Base-by-base conservation (phyloP, 2,888 invertebrate species). In the Acleris holmiana region DNA sequence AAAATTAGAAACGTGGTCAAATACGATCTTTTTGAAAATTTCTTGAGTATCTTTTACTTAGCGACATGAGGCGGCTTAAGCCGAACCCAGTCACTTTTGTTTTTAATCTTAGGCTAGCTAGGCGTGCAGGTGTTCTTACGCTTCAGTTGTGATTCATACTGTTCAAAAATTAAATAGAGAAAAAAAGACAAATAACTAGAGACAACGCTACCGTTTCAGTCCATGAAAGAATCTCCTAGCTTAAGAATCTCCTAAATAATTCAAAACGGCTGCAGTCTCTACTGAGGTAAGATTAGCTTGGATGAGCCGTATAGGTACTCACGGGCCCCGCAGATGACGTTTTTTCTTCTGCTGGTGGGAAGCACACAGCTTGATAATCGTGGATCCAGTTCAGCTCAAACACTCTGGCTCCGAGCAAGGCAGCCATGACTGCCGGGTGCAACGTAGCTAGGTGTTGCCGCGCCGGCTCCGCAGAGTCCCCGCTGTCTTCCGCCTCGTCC, bases 301-400 rank as follows among this genome's bases (percentile, higher is more conserved):
- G 15, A 44, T 44, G 15, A 7, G 6, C 4, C 8, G n/a, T 6
- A 6, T 44, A n/a, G n/a, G n/a, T n/a, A 75, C 82, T 80, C 64
- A 87, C 88, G 29, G 79, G 69, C 10, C 85, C 82, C 7, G 73
- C 69, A 5, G 68, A 71, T 7, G 64, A 71, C 3, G 71, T 67
- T 21, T 76, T 76, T 41, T 76, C 77, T 5, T 79, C 71, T 60
- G 74, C 69, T 0, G 74, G 76, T 1, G 84, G 81, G 58, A 92
- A 91, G 72, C 91, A 92, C 0, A 91, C 87, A 0, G 79, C 86
- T 60, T 92, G 91, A 65, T 92, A 92, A 67, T 92, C 91, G 56
- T 92, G 89, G 19, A 91, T 75, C 88, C 89, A 87, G 71, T 85
- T 83, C 4, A 89, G 70, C 15, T 85, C 81, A 67, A 85, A 92